These are phyloP conservation scores for Acrocephalus arundinaceus DNA, from an alignment of 2,113 vertebrate species.

Conservation along the genomic window DNA sequence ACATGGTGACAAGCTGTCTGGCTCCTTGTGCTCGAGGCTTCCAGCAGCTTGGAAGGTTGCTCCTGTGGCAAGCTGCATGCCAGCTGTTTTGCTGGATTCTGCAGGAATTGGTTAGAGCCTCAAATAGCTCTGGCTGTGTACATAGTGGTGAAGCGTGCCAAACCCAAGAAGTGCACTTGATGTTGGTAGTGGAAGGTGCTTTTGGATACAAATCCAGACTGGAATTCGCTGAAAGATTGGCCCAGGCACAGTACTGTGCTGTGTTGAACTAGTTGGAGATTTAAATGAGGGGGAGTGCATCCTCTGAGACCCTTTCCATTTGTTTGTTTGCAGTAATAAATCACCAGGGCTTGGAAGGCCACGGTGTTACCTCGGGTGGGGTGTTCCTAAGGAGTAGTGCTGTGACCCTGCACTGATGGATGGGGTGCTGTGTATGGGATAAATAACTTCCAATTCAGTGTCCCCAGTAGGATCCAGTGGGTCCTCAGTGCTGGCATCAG, in stretches of 20 bases:
- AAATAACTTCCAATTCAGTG: neutral
- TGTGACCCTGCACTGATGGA: neutral
- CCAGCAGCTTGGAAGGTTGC: neutral
- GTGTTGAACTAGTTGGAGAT: neutral
- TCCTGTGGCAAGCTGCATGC: neutral
- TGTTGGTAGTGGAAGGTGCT: neutral
- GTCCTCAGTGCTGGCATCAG: neutral
- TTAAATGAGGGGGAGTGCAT: neutral
- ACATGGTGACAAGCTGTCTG: neutral
- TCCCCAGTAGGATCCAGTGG: neutral
- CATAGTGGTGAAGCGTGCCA: neutral
- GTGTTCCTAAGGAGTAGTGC: neutral
- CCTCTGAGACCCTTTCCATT: neutral
- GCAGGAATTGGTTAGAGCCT: neutral
- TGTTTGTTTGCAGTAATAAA: neutral
- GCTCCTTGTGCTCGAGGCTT: neutral
- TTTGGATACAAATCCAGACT: neutral
- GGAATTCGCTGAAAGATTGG: neutral
- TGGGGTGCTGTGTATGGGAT: neutral
- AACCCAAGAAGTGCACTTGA: neutral
- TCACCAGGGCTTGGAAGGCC: neutral
- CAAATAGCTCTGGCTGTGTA: neutral
- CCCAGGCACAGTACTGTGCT: neutral
- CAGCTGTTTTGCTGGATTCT: neutral
- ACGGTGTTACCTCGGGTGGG: fast-evolving